Base-by-base conservation (phyloP, 2,888 invertebrate species). In the Platycheirus albimanus region DNA sequence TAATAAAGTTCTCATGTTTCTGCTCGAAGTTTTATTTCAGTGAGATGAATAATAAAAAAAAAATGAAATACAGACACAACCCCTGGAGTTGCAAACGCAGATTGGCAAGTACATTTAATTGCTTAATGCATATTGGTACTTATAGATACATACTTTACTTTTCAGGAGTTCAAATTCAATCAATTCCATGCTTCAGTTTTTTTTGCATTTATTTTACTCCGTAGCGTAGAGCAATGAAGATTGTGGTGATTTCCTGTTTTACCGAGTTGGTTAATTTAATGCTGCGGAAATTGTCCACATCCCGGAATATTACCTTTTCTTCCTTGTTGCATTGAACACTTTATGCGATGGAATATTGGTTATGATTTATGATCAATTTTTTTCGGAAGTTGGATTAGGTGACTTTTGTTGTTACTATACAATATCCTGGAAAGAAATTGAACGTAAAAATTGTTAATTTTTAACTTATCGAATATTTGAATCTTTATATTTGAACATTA, bases 251-350 rank as follows among this genome's bases (percentile, higher is more conserved):
- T 66, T 71, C 64, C 64, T n/a, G n/a, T n/a, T 24, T 64, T 49
- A 41, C 56, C 10, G 56, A 51, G 17, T 13, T 64, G 58, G n/a
- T n/a, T n/a, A 78, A 38, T 78, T 33, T 78, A 71, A 77, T 70
- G 64, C 66, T 43, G 33, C 77, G 77, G 77, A 78, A 78, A 78
- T 78, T 78, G 43, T 51, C 64, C 56, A 58, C 63, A 69, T 63
- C 54, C 63, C 19, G 8, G n/a, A 19, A 47, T 24, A n/a, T 20
- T 8, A 19, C 33, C 11, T 24, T 6, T 33, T 8, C 24, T 24
- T 56, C 24, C 56, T 38, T 41, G 19, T 45, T 45, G 19, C 30
- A 24, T 24, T 5, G n/a, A n/a, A n/a, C n/a, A n/a, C n/a, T 24
- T 24, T 6, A 3, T 24, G 24, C 24, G 6, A n/a, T n/a, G n/a